phyloP scores from a whole-genome alignment of 2,113 vertebrate genomes.

The Microtus montanus region DNA sequence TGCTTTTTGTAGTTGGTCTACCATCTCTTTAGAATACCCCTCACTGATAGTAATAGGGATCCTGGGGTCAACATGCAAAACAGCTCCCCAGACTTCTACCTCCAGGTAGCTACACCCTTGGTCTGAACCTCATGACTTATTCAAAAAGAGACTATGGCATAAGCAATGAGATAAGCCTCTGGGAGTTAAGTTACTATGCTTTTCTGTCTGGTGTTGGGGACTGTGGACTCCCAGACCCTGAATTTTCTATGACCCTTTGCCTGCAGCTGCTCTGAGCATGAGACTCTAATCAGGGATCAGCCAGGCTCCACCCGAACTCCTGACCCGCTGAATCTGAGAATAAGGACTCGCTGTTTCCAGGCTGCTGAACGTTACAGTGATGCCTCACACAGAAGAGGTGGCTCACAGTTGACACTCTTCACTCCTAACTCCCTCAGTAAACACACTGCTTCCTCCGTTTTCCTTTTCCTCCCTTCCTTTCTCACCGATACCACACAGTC shows the following conservation, averaged over 20 bases:
- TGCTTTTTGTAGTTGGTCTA: background rate
- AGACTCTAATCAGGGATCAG: background rate
- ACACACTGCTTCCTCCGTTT: background rate
- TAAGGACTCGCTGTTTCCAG: background rate
- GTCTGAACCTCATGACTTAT: background rate
- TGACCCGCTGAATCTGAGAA: background rate
- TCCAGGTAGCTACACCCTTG: background rate
- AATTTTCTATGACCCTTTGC: too few relatives aligned
- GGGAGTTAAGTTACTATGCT: background rate
- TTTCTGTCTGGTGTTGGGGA: background rate
- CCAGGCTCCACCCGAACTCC: too few relatives aligned
- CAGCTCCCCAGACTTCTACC: background rate
- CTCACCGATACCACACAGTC: background rate
- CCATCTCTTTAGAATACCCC: background rate
- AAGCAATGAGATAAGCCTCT: background rate
- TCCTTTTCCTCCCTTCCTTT: background rate
- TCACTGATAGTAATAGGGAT: background rate
- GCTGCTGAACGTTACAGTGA: background rate
- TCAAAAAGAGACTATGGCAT: background rate
- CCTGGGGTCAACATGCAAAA: background rate
- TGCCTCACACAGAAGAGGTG: background rate
- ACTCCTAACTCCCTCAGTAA: background rate
- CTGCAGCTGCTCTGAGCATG: too few relatives aligned
- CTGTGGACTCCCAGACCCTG: too few relatives aligned
- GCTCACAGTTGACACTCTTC: background rate